phyloP scores from a whole-genome alignment of 2,797 vertebrate genomes.

The Gobio occitaniae region DNA sequence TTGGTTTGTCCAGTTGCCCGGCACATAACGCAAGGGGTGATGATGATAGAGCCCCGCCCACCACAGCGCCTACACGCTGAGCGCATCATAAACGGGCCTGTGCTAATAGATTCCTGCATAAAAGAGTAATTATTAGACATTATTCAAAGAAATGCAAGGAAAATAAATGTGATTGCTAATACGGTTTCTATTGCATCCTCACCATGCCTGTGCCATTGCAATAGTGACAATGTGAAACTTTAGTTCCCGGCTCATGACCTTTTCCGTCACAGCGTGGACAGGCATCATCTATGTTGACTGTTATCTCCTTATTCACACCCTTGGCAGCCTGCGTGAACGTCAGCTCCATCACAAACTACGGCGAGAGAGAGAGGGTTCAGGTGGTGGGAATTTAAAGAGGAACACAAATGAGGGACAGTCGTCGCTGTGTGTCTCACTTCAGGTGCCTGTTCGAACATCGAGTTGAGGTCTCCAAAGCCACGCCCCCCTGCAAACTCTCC shows the following conservation, averaged over 20 bases:
- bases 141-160: not conserved
- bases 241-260: constrained; percentile 92
- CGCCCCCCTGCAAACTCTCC: constrained; percentile 89
- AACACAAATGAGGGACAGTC: not conserved
- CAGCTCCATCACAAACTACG: constrained; percentile 93
- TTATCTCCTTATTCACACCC: constrained; percentile 95
- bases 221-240: constrained; percentile 88
- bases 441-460: constrained; percentile 90
- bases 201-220: constrained; percentile 97
- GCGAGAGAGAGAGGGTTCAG: not conserved
- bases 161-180: not conserved
- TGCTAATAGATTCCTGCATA: constrained; percentile 91
- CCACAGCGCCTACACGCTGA: constrained; percentile 91
- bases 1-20: constrained; percentile 90
- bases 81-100: constrained; percentile 95
- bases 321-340: constrained; percentile 97
- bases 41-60: constrained; percentile 89
- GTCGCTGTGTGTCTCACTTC: constrained; percentile 79
- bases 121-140: not conserved
- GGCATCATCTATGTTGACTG: constrained; percentile 83
- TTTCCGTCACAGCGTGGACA: constrained; percentile 90
- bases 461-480: constrained; percentile 88
- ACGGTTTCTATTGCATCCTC: constrained; percentile 56
- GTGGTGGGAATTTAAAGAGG: not conserved
- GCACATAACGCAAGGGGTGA: constrained; percentile 86